These are phyloP conservation scores for Macrotus californicus DNA, from an alignment of 2,113 vertebrate genomes.

Conservation along the genomic window DNA sequence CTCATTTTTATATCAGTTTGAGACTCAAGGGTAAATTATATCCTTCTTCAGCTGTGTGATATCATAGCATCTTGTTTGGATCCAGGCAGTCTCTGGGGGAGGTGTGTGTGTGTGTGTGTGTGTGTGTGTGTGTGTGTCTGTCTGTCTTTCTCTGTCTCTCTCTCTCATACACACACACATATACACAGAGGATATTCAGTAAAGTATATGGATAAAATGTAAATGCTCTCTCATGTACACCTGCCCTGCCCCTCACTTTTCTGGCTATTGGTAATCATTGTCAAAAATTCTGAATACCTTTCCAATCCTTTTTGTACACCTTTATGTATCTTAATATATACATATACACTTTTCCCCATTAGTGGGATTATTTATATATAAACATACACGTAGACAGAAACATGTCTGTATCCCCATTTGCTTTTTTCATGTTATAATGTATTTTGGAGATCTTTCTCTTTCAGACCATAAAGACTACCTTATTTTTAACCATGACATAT, in stretches of 20 bases:
- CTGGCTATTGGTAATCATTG: neutral
- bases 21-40: neutral
- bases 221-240: neutral
- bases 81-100: neutral
- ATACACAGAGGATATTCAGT: neutral
- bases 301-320: neutral
- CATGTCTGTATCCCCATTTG: neutral
- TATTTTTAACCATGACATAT: neutral
- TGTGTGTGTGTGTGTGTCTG: neutral
- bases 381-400: neutral
- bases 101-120: neutral
- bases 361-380: neutral
- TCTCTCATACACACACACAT: neutral
- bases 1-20: neutral
- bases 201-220: neutral
- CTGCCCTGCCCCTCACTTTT: neutral
- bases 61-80: neutral
- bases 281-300: neutral
- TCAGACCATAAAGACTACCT: neutral
- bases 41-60: neutral
- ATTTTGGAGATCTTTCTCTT: neutral
- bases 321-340: neutral
- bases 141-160: neutral
- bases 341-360: neutral
- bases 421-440: neutral